These are phyloP conservation scores for Hirtodrosophila alboralis DNA, from an alignment of 2,888 invertebrate genomes.

Conservation along the genomic window DNA sequence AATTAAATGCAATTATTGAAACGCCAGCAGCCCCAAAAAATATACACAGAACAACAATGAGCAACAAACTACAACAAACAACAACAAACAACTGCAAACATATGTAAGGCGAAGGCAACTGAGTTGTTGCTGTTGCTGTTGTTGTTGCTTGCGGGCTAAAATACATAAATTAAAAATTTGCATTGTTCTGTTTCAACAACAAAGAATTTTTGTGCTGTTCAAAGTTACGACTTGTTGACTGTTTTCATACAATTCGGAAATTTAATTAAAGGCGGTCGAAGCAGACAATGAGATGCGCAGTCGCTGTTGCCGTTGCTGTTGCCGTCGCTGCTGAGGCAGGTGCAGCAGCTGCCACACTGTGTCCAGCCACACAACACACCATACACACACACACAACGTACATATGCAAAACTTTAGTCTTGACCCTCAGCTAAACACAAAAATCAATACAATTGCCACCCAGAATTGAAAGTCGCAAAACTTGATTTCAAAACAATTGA, in stretches of 20 bases:
- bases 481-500: constrained; percentile 74
- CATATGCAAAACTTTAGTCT: constrained; percentile 56
- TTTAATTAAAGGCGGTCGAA: constrained; percentile 76
- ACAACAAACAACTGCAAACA: constrained; percentile 56
- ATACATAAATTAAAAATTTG: constrained; percentile 81
- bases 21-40: constrained; percentile 70
- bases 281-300: constrained; percentile 75
- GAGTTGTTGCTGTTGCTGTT: constrained; percentile 35
- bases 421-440: constrained; percentile 56
- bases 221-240: constrained; percentile 79
- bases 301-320: constrained; percentile 4
- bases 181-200: constrained; percentile 75
- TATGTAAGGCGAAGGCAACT: constrained; percentile 65
- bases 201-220: constrained; percentile 52
- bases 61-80: constrained; percentile 43
- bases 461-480: constrained; percentile 50
- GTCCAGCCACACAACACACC: no score
- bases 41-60: constrained; percentile 37
- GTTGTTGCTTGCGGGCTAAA: constrained; percentile 60
- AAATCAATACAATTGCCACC: constrained; percentile 84
- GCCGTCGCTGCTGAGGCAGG: constrained; percentile 46
- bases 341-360: constrained; percentile 40
- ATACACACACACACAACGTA: no score
- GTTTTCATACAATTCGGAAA: constrained; percentile 79
- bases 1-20: constrained; percentile 83